Base-by-base conservation (phyloP, 2,888 invertebrate species). In the Diogma glabrata region DNA sequence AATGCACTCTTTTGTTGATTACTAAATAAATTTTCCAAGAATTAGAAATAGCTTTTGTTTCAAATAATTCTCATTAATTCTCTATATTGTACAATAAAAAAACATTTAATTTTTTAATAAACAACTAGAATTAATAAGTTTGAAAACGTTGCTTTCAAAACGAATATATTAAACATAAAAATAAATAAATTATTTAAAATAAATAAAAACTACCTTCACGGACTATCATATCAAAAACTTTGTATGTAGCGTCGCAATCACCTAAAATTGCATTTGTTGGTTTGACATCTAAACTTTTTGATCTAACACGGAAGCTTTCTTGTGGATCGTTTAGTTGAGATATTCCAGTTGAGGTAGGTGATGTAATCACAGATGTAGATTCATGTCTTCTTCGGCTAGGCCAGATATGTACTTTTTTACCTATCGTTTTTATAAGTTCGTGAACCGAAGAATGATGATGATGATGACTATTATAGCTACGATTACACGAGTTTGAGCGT, bases 211-310 rank as follows among this genome's bases (percentile, higher is more conserved):
- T 74, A 84, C 84, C 84, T 81, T 84, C 82, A 68, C 73, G 75
- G 17, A 89, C 72, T 62, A 89, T 89, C 57, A 78, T 75, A 57
- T 89, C 87, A 66, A 80, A 89, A 61, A 89, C 87, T 64, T 80
- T 77, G 64, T 89, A 89, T 5, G 87, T 88, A 8, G 86, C 78
- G 49, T 83, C 87, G 63, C 87, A 87, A 63, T 89, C 88, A 54
- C 78, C 77, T n/a, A 81, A 70, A 53, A 76, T 69, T 38, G 74
- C 67, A 53, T 60, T 61, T 20, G 63, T 56, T 48, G 76, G 68
- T 51, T 75, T 75, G 7, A 72, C 75, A 64, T 88, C 89, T 58
- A 88, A 72, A 47, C 87, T 87, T 63, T 87, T 87, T 38, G 87
- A 87, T 46, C 89, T 75, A 45, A 78, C 78, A 16, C 89, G 75